These are phyloP conservation scores for Stenodera caucasica DNA, from an alignment of 2,888 invertebrate species.

Conservation along the genomic window DNA sequence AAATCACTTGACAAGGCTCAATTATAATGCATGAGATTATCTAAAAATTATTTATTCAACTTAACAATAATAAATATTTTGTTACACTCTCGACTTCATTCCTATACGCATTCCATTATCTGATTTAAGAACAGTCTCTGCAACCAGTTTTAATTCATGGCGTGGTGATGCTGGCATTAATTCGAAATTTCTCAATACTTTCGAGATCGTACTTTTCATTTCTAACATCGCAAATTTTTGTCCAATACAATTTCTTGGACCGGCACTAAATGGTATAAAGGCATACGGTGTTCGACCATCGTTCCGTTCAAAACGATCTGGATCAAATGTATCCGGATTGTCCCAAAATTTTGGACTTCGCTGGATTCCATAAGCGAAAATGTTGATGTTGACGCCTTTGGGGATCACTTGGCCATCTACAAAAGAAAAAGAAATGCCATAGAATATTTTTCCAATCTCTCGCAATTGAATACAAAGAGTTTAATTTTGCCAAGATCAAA, in stretches of 20 bases:
- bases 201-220: slow-evolving; percentile 59
- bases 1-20: background rate
- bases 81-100: slow-evolving; percentile 19
- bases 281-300: slow-evolving; percentile 57
- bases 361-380: slow-evolving; percentile 41
- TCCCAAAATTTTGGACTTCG: slow-evolving; percentile 62
- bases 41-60: background rate
- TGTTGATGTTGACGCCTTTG: background rate
- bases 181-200: slow-evolving; percentile 58
- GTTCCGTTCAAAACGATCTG: slow-evolving; percentile 54
- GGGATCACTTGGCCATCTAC: background rate
- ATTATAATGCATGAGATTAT: background rate
- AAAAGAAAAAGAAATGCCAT: no score
- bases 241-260: slow-evolving; percentile 64
- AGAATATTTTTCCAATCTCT: no score
- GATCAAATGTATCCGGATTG: slow-evolving; percentile 65
- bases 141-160: slow-evolving; percentile 54
- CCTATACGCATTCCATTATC: slow-evolving; percentile 56
- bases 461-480: no score
- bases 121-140: slow-evolving; percentile 58
- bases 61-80: background rate
- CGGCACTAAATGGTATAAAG: slow-evolving; percentile 62
- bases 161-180: slow-evolving; percentile 38
- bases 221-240: slow-evolving; percentile 60
- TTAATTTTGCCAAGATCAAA: no score